Evolutionary conservation across 2,113 vertebrate genomes (phyloP), one percentile per base, ranked within the genome.

Genomic region (Channa maculata): DNA sequence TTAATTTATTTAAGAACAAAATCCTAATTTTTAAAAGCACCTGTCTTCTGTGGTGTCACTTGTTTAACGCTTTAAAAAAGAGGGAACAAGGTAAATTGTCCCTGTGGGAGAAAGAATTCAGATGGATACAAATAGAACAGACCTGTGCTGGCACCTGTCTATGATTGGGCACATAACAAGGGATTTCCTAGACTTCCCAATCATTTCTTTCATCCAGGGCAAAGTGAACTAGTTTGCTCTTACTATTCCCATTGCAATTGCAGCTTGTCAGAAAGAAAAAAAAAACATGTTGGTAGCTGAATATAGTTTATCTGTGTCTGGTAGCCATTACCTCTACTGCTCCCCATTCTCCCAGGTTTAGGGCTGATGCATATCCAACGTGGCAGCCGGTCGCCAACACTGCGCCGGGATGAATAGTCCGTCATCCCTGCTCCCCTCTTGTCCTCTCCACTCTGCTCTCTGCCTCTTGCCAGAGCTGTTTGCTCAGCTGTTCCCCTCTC

Each of bases 401-500:
- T 67, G 76, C 6, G 73, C 43, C 10, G 82, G 84, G 89, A 87
- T 54, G 84, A 79, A 77, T 71, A 88, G 82, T 91, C 88, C 24
- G 75, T 91, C 86, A 87, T 89, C 77, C 85, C 83, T 41, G 81
- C 84, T 49, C 48, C 70, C n/a, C 62, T 43, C 70, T 77, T 71
- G 75, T 36, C 61, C 82, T 78, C 81, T 59, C 68, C 38, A 38
- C 82, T 80, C 77, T 64, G 65, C 85, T 81, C 75, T 71, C 83
- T 79, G 71, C 70, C 88, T 89, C 87, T 77, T 82, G 77, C 77
- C 36, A 65, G 84, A 67, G 85, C 86, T 82, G 88, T 91, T 89
- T 91, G 89, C 86, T 90, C 92, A 89, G 91, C 91, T 88, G 88
- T 80, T 80, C 85, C 70, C 67, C 86, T 83, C 80, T 81, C 88